phyloP scores from a whole-genome alignment of 2,797 vertebrate species.

The Graptemys geographica region DNA sequence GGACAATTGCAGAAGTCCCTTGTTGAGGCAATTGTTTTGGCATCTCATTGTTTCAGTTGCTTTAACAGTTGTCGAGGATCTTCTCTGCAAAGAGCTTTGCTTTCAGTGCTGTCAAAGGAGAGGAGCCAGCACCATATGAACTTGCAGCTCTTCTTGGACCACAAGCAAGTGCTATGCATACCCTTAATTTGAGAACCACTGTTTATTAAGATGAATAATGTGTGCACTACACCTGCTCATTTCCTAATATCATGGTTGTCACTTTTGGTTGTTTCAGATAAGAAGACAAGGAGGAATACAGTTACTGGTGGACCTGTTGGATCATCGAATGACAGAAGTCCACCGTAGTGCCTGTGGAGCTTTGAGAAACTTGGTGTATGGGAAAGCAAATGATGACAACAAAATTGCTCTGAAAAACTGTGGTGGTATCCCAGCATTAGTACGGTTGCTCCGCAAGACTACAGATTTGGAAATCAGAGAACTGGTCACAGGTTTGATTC shows the following conservation, averaged over 20 bases:
- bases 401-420: constrained; percentile 98
- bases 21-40: not conserved
- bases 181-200: not conserved
- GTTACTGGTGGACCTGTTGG: constrained; percentile 95
- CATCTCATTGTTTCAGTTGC: not conserved
- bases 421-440: constrained; percentile 96
- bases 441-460: constrained; percentile 95
- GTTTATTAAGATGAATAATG: not conserved
- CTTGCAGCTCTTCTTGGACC: fast-evolving
- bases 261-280: constrained; percentile 86
- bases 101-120: fast-evolving
- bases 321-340: constrained; percentile 98
- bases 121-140: not conserved
- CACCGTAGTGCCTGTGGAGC: constrained; percentile 98
- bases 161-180: not conserved
- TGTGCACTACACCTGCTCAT: not conserved
- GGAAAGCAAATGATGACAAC: constrained; percentile 98
- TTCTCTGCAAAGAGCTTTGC: not conserved
- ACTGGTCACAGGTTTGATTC: constrained; percentile 93
- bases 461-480: constrained; percentile 97
- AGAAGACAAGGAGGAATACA: constrained; percentile 97
- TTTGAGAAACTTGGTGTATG: constrained; percentile 96
- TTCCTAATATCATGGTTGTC: constrained; percentile 3
- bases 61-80: not conserved
- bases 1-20: fast-evolving